Evolutionary conservation across 1,140 invertebrate species (phyloP), one percentile per base, ranked within the genome.

Genomic region (Parasteatoda tepidariorum): DNA sequence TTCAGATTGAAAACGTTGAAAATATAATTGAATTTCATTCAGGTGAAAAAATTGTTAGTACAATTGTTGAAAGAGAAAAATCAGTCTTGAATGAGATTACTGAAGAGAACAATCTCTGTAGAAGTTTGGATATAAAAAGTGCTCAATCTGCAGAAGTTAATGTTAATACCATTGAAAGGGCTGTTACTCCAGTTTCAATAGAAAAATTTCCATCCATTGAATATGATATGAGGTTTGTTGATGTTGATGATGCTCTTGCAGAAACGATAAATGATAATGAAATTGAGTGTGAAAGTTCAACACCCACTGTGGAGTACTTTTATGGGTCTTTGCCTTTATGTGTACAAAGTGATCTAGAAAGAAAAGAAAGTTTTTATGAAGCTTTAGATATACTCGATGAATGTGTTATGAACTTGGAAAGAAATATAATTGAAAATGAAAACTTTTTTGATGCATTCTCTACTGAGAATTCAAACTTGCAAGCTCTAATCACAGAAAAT

Each of bases 291-390:
- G n/a, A 4, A n/a, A 13, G 13, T n/a, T 24, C 13, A 48, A 38
- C 54, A 9, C 67, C 78, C 41, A 82, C 78, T 61, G 67, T 82
- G 26, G 78, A 82, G 61, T 82, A 70, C 62, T 82, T 82, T 28
- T 71, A 82, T 70, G 78, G 78, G 15, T 26, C 66, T 59, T 33
- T 82, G 15, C 78, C 78, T 24, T 24, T 22, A 22, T 13, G 66
- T 28, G 66, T 82, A 22, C 31, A 57, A 82, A 26, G 30, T 28
- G 3, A 11, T 9, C 30, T 11, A 7, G 66, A 82, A 15, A 30
- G 13, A n/a, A 61, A 34, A 57, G 78, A 82, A 41, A 28, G 2
- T 30, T 82, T 82, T 82, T 57, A 33, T 48, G 78, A 82, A 71
- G 61, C 78, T 61, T 1, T 54, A 4, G 73, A 75, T 1, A 57